Evolutionary conservation across 2,888 invertebrate species (phyloP).

Genomic region (Trachelus tabidus): DNA sequence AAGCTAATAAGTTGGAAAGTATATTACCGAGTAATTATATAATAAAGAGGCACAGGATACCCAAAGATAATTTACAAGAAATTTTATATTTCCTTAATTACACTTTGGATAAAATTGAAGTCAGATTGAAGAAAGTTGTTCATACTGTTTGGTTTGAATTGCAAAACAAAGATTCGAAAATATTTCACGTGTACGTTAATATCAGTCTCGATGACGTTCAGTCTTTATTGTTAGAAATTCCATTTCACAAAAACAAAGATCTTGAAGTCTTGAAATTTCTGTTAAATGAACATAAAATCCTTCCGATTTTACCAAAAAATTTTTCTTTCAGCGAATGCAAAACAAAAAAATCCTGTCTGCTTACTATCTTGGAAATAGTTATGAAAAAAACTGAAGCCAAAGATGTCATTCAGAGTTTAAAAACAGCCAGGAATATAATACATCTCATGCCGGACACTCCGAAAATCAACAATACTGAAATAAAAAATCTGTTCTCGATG

Average conservation of each 20-base stretch:
- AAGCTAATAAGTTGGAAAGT: background rate
- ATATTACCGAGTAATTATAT: conserved; percentile 19
- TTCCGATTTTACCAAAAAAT: conserved; percentile 15
- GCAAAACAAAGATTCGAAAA: too few species aligned
- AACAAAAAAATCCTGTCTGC: conserved; percentile 16
- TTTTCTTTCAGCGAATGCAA: conserved; percentile 14
- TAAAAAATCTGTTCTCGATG: conserved; percentile 11
- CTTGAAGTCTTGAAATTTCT: too few species aligned
- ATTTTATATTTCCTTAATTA: conserved; percentile 7
- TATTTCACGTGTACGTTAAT: too few species aligned
- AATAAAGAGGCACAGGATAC: background rate
- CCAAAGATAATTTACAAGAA: conserved; percentile 9
- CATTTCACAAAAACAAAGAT: too few species aligned
- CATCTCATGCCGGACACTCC: conserved; percentile 19
- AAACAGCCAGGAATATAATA: conserved; percentile 11
- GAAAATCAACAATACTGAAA: conserved; percentile 14
- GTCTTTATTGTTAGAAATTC: too few species aligned
- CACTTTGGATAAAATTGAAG: conserved; percentile 5
- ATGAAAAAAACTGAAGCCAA: background rate
- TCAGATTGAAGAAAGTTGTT: too few species aligned
- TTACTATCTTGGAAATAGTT: conserved; percentile 13
- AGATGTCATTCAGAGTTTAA: background rate
- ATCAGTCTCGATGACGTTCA: too few species aligned
- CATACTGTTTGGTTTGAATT: too few species aligned
- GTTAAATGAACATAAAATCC: conserved; percentile 7